Conservation (phyloP, 2,113 vertebrate genomes). For the Vulpes vulpes region DNA sequence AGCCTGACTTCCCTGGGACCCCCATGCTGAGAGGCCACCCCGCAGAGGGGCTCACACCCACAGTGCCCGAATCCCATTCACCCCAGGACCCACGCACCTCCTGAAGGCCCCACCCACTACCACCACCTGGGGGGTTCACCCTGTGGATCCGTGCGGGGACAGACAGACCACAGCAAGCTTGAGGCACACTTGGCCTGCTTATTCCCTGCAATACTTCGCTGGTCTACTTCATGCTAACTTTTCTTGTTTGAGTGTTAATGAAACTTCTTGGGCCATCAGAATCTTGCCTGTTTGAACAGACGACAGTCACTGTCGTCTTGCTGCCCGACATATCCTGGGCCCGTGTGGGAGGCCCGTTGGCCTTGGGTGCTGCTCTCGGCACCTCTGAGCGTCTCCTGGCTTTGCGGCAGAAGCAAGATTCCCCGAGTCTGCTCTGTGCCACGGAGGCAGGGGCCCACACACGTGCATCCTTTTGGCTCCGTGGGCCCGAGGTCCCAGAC, state of each 20-base stretch:
- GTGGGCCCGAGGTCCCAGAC: background rate
- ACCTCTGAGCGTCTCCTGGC: background rate
- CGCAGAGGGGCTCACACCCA: background rate
- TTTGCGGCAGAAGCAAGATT: background rate
- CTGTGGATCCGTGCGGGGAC: background rate
- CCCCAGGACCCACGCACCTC: background rate
- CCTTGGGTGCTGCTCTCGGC: background rate
- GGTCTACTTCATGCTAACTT: background rate
- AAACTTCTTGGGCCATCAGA: background rate
- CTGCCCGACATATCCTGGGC: background rate
- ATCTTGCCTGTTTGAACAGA: background rate
- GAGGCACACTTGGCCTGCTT: background rate
- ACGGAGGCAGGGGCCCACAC: background rate
- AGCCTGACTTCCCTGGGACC: background rate
- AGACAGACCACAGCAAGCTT: background rate
- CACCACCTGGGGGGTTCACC: background rate
- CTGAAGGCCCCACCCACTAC: background rate
- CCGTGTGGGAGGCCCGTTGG: background rate
- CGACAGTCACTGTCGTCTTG: background rate
- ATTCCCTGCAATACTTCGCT: background rate
- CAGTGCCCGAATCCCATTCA: background rate
- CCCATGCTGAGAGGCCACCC: background rate
- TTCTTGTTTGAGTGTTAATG: background rate
- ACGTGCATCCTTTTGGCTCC: background rate
- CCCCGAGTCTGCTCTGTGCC: background rate